These are phyloP conservation scores for Oreochromis grahami DNA, from an alignment of 2,797 vertebrate genomes.

Conservation along the genomic window DNA sequence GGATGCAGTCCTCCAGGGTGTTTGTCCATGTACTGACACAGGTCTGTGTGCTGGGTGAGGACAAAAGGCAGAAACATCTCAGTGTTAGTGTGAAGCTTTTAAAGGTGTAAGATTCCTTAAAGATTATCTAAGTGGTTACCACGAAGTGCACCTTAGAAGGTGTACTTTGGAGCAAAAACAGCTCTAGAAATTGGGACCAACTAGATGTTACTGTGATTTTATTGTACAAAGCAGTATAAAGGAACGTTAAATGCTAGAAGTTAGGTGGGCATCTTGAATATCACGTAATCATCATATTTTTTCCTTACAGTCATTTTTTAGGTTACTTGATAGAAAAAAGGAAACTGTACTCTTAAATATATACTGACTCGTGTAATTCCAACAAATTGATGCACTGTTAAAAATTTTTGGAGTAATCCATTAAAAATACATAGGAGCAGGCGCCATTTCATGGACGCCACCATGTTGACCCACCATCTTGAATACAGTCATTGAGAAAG, in stretches of 20 bases:
- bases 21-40: conserved; percentile 99
- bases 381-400: not conserved
- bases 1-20: conserved; percentile 94
- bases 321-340: not conserved
- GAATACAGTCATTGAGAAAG: not conserved
- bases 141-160: not conserved
- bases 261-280: not conserved
- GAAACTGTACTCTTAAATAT: not conserved
- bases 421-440: not conserved
- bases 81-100: not conserved
- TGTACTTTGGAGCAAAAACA: not conserved
- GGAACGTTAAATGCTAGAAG: not conserved
- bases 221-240: not conserved
- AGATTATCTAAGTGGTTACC: not conserved
- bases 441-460: not conserved
- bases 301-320: not conserved
- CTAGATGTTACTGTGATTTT: not conserved
- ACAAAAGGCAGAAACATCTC: not conserved
- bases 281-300: not conserved
- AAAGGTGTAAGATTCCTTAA: not conserved
- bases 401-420: rapidly evolving
- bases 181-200: not conserved
- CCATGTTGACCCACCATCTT: not conserved
- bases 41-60: conserved; percentile 88
- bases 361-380: not conserved